Evolutionary conservation across 1,140 invertebrate species (phyloP).

Genomic region (Philaenus spumarius): DNA sequence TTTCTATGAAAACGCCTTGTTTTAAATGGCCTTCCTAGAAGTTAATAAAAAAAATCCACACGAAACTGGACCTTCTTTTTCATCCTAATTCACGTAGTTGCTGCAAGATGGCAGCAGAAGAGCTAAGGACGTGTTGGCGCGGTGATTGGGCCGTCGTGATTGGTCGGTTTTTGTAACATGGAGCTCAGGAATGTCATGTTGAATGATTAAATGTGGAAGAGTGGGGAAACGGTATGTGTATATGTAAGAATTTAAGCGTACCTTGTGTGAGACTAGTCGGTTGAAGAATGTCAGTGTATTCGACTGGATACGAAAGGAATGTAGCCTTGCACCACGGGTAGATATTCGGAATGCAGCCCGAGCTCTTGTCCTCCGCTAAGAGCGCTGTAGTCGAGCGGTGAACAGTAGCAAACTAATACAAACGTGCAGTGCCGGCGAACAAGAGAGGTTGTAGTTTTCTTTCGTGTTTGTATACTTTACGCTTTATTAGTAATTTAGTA

Average conservation of each 20-base stretch:
- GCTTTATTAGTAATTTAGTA: background rate
- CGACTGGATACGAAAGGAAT: conserved; percentile 6
- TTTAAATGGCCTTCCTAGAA: too few species aligned
- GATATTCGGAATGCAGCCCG: conserved; percentile 8
- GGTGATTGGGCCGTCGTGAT: background rate
- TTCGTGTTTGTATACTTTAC: background rate
- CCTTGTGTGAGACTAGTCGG: conserved; percentile 5
- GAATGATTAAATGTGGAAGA: conserved; percentile 16
- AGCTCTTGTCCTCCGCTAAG: conserved; percentile 6
- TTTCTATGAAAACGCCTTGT: too few species aligned
- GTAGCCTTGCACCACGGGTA: conserved; percentile 4
- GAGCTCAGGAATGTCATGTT: conserved; percentile 10
- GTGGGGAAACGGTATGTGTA: conserved; percentile 13
- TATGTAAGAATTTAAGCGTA: background rate
- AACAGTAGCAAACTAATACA: conserved; percentile 5
- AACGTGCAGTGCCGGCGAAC: background rate
- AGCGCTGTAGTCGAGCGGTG: background rate
- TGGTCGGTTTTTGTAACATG: conserved; percentile 8
- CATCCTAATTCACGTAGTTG: too few species aligned
- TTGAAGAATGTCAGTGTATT: background rate
- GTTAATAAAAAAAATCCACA: too few species aligned
- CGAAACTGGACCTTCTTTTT: too few species aligned
- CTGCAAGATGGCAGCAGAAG: too few species aligned
- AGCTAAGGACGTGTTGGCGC: background rate
- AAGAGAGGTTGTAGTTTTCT: background rate